Percentiles rank a stretch among this genome's conserved stretches.
These are phyloP conservation scores for Monomorium pharaonis DNA, from an alignment of 1,140 invertebrate species.

Conservation along the genomic window DNA sequence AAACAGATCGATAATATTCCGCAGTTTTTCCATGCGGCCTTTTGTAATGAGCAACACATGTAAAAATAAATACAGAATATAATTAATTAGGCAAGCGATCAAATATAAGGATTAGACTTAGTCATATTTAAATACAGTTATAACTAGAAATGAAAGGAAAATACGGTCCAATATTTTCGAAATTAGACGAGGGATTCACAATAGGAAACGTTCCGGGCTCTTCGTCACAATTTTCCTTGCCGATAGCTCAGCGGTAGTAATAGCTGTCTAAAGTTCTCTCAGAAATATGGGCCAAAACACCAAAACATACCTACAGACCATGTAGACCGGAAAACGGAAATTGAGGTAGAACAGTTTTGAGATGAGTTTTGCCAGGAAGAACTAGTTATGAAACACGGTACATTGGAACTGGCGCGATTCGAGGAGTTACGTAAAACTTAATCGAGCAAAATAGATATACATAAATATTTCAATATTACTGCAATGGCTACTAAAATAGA, in stretches of 20 bases:
- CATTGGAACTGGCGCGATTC: neutral
- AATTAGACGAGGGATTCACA: slow-evolving; percentile 25
- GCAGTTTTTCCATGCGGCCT: neutral
- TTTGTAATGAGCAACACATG: neutral
- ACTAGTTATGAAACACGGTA: slow-evolving; percentile 68
- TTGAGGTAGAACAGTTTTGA: slow-evolving; percentile 64
- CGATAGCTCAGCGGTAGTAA: slow-evolving; percentile 47
- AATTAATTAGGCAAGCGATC: neutral
- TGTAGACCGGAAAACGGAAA: slow-evolving; percentile 65
- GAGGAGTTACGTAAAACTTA: slow-evolving; percentile 59
- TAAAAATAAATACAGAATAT: neutral
- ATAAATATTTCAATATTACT: slow-evolving; percentile 3
- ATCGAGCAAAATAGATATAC: slow-evolving; percentile 52
- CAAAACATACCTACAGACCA: slow-evolving; percentile 53
- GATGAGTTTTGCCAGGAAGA: slow-evolving; percentile 58
- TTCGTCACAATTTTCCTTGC: slow-evolving; percentile 52
- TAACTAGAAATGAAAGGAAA: neutral
- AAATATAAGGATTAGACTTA: neutral
- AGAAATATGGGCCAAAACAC: slow-evolving; percentile 52
- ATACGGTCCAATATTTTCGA: slow-evolving; percentile 2
- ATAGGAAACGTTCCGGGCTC: slow-evolving; percentile 18
- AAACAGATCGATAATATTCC: neutral
- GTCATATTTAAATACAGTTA: neutral
- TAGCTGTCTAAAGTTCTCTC: slow-evolving; percentile 46
- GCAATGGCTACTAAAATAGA: neutral